Evolutionary conservation across 2,888 invertebrate genomes (phyloP).

Genomic region (Callimorpha dominula): DNA sequence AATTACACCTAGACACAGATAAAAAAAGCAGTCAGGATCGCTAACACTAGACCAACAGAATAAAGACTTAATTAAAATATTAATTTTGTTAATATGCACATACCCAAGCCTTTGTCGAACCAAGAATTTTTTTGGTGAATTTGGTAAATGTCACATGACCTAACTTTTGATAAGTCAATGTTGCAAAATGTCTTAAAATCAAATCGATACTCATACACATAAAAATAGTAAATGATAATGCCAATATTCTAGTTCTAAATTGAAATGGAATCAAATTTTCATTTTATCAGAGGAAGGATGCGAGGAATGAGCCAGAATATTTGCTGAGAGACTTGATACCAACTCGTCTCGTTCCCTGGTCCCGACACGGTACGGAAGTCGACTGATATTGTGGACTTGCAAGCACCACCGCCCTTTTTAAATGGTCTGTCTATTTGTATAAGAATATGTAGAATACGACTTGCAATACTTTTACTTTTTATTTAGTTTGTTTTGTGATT

Average conservation of each 20-base stretch:
- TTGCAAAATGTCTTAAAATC: background rate
- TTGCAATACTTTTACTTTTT: background rate
- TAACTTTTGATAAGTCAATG: background rate
- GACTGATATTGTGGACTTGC: slow-evolving; percentile 34
- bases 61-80: background rate
- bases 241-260: background rate
- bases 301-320: slow-evolving; percentile 55
- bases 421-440: background rate
- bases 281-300: slow-evolving; percentile 67
- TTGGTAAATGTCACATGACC: background rate
- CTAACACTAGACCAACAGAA: no score
- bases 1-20: no score
- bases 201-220: no score
- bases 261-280: slow-evolving; percentile 7
- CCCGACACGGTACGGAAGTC: slow-evolving; percentile 25
- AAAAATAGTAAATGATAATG: no score
- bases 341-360: slow-evolving; percentile 23
- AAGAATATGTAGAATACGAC: background rate
- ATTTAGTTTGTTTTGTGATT: background rate
- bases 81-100: background rate
- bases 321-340: slow-evolving; percentile 50
- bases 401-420: slow-evolving; percentile 17
- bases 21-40: no score
- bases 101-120: background rate
- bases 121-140: background rate